Evolutionary conservation across 2,113 vertebrate genomes (phyloP).

Genomic region (Nothobranchius kuhntae): DNA sequence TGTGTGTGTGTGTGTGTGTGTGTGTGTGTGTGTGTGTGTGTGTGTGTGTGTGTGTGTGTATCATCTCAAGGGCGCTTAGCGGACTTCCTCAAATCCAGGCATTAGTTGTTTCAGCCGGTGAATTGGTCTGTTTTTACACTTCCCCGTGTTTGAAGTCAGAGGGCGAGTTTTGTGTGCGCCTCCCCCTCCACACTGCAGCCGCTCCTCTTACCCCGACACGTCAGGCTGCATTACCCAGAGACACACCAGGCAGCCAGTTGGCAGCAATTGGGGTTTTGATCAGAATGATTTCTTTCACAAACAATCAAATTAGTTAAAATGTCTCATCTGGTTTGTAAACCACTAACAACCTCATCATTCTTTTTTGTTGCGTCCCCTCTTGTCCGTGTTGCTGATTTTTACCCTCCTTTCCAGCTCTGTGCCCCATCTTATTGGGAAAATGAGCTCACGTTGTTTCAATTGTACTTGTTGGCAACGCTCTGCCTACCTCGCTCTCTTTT

Average conservation of each 20-base stretch:
- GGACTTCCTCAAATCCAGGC: slow-evolving; percentile 89
- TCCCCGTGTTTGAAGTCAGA: slow-evolving; percentile 86
- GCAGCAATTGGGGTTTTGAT: slow-evolving; percentile 92
- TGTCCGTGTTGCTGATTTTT: slow-evolving; percentile 49
- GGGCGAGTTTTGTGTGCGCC: slow-evolving; percentile 80
- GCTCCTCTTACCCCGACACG: slow-evolving; percentile 88
- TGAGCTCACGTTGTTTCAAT: slow-evolving; percentile 72
- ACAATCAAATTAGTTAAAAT: slow-evolving; percentile 97
- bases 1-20: slow-evolving; percentile 10
- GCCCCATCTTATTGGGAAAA: slow-evolving; percentile 74
- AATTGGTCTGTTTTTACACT: slow-evolving; percentile 91
- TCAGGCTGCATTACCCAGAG: slow-evolving; percentile 90
- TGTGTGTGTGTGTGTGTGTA: slow-evolving; percentile 17
- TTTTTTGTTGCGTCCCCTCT: slow-evolving; percentile 31
- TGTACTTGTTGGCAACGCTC: slow-evolving; percentile 58
- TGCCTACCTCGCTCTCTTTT: slow-evolving; percentile 32
- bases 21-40: too few species aligned
- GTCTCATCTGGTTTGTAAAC: slow-evolving; percentile 93
- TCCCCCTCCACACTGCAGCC: slow-evolving; percentile 80
- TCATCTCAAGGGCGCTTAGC: slow-evolving; percentile 82
- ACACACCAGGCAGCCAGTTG: slow-evolving; percentile 85
- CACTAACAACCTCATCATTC: slow-evolving; percentile 83
- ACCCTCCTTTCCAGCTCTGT: slow-evolving; percentile 67
- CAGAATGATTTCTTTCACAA: slow-evolving; percentile 98
- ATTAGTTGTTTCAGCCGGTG: slow-evolving; percentile 84